Evolutionary conservation across 1,140 invertebrate genomes (phyloP).

Genomic region (Drosophila chauvacae): DNA sequence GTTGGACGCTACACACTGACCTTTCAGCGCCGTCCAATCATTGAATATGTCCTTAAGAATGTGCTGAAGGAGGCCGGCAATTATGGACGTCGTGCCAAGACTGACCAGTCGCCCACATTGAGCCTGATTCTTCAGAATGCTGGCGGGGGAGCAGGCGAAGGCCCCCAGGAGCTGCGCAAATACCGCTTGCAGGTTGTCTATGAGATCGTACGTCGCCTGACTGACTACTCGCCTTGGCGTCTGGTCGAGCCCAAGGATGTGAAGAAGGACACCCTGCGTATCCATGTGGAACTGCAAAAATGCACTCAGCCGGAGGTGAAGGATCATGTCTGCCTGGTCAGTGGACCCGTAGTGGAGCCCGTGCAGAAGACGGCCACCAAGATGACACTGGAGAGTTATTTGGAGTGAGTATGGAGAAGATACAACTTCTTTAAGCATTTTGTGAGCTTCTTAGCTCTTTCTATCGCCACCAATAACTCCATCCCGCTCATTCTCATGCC

Average conservation of each 20-base stretch:
- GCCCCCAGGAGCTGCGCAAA: constrained; percentile 32
- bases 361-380: constrained; percentile 28
- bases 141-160: not conserved
- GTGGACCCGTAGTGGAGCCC: constrained; percentile 62
- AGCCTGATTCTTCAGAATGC: constrained; percentile 2
- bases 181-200: constrained; percentile 55
- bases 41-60: constrained; percentile 20
- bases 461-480: not conserved
- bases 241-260: constrained; percentile 16
- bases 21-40: constrained; percentile 52
- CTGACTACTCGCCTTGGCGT: constrained; percentile 53
- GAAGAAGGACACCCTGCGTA: constrained; percentile 17
- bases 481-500: not conserved
- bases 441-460: not conserved
- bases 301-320: not conserved
- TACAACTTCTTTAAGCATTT: not conserved
- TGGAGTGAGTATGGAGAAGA: constrained; percentile 43
- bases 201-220: constrained; percentile 40
- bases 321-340: constrained; percentile 25
- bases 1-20: constrained; percentile 45
- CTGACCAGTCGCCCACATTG: constrained; percentile 2
- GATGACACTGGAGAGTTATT: constrained; percentile 28
- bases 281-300: constrained; percentile 32
- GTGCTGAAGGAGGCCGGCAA: constrained; percentile 16
- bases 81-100: constrained; percentile 36